Evolutionary conservation across 2,113 vertebrate species (phyloP).

Genomic region (Origma solitaria): DNA sequence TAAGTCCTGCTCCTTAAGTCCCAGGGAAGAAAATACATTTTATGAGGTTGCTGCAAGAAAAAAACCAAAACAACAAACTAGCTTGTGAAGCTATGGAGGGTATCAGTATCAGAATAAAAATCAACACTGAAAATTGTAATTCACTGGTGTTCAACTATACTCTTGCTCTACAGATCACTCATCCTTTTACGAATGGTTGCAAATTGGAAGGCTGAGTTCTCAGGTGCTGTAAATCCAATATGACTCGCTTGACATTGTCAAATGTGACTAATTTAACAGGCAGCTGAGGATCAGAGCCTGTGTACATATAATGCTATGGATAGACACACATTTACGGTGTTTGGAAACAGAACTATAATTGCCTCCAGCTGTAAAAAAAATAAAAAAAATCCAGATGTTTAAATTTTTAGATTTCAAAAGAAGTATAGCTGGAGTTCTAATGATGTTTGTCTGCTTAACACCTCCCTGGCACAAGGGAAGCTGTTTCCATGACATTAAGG

Average conservation of each 20-base stretch:
- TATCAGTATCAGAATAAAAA: not conserved
- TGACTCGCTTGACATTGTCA: not conserved
- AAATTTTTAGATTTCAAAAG: not conserved
- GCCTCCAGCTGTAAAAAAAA: not conserved
- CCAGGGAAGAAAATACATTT: not conserved
- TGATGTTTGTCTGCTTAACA: not conserved
- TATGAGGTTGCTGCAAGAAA: not conserved
- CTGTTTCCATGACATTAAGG: not conserved
- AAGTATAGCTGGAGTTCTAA: not conserved
- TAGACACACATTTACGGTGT: not conserved
- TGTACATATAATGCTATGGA: not conserved
- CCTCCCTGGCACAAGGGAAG: not conserved
- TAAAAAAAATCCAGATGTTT: constrained; percentile 24
- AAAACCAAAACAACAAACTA: not conserved
- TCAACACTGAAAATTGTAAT: not conserved
- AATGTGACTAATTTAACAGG: not conserved
- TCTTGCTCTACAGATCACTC: not conserved
- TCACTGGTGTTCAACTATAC: not conserved
- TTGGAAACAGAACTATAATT: not conserved
- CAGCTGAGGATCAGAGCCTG: constrained; percentile 6
- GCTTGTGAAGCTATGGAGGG: not conserved
- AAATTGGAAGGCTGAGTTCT: not conserved
- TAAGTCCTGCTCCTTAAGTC: not conserved
- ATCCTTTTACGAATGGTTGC: not conserved
- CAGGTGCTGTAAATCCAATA: not conserved